A percentile compares a stretch with the other conserved stretches of the same genome.
Conservation (phyloP, 2,797 vertebrate species). For the Sorex maritimensis region DNA sequence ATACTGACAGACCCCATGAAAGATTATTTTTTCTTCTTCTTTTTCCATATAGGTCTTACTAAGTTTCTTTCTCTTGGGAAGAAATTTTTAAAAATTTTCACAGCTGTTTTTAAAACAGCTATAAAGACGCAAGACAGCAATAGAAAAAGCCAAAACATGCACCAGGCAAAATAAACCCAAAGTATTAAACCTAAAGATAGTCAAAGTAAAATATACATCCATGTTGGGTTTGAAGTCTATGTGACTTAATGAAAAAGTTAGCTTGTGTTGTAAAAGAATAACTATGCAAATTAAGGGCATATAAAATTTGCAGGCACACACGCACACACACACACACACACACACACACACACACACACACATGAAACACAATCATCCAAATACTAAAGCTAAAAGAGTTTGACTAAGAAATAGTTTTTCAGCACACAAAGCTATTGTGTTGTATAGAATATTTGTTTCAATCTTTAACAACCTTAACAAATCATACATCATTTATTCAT, state of each 20-base stretch:
- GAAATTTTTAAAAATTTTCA: slow-evolving; percentile 81
- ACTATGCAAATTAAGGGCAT: slow-evolving; percentile 31
- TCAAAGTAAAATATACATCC: slow-evolving; percentile 85
- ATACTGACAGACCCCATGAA: slow-evolving; percentile 57
- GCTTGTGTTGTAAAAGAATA: slow-evolving; percentile 58
- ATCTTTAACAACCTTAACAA: neutral
- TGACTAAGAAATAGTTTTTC: slow-evolving; percentile 63
- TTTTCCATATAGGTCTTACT: slow-evolving; percentile 76
- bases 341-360: neutral
- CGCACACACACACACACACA: neutral
- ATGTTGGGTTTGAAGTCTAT: slow-evolving; percentile 83
- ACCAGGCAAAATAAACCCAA: slow-evolving; percentile 84
- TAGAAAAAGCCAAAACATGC: slow-evolving; percentile 85
- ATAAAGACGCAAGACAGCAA: slow-evolving; percentile 87
- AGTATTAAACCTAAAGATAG: slow-evolving; percentile 86
- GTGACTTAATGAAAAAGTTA: slow-evolving; percentile 77
- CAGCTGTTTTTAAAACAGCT: slow-evolving; percentile 87
- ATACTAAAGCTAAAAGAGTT: slow-evolving; percentile 25
- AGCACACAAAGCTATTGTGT: slow-evolving; percentile 27
- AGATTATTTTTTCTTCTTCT: slow-evolving; percentile 55
- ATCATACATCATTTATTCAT: slow-evolving; percentile 44
- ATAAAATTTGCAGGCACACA: slow-evolving; percentile 44
- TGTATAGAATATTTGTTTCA: neutral
- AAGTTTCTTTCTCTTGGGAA: slow-evolving; percentile 78
- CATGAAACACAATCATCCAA: neutral